phyloP scores from a whole-genome alignment of 1,140 invertebrate genomes.

The Neelides sp. region DNA sequence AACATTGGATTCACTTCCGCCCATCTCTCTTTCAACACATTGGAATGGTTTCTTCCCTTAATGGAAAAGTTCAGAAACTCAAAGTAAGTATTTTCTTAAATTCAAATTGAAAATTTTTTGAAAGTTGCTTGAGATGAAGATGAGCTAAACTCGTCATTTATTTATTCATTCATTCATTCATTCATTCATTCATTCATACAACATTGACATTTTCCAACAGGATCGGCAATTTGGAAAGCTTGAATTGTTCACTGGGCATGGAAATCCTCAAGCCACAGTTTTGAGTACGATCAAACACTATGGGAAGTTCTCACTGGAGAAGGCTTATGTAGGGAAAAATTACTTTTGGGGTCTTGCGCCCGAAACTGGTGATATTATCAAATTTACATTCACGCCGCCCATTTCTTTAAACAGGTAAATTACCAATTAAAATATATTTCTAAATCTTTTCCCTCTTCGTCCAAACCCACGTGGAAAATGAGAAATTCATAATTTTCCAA shows the following conservation, averaged over 20 bases:
- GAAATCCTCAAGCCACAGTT: slow-evolving; percentile 54
- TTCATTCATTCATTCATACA: slow-evolving; percentile 11
- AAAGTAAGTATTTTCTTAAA: slow-evolving; percentile 62
- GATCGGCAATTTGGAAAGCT: slow-evolving; percentile 87
- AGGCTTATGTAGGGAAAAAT: slow-evolving; percentile 73
- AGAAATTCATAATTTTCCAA: not conserved
- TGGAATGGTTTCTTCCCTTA: slow-evolving; percentile 84
- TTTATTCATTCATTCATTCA: slow-evolving; percentile 5
- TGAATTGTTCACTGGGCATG: slow-evolving; percentile 62
- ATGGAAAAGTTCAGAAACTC: slow-evolving; percentile 91
- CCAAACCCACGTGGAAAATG: not conserved
- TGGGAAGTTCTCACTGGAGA: slow-evolving; percentile 63
- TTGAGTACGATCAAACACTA: slow-evolving; percentile 69
- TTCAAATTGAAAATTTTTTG: too few species aligned
- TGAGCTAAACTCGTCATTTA: too few species aligned
- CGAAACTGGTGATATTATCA: slow-evolving; percentile 64
- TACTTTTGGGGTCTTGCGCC: slow-evolving; percentile 85
- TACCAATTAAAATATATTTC: not conserved
- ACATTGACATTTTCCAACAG: slow-evolving; percentile 37
- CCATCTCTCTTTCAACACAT: slow-evolving; percentile 92
- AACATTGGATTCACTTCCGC: slow-evolving; percentile 75
- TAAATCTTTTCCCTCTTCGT: not conserved
- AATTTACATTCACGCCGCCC: slow-evolving; percentile 67
- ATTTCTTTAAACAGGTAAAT: slow-evolving; percentile 59
- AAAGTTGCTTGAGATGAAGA: too few species aligned